A percentile compares a stretch with the other conserved stretches of the same genome.
Evolutionary conservation across 1,140 invertebrate species (phyloP).

Genomic region (Tetramorium simillimum): DNA sequence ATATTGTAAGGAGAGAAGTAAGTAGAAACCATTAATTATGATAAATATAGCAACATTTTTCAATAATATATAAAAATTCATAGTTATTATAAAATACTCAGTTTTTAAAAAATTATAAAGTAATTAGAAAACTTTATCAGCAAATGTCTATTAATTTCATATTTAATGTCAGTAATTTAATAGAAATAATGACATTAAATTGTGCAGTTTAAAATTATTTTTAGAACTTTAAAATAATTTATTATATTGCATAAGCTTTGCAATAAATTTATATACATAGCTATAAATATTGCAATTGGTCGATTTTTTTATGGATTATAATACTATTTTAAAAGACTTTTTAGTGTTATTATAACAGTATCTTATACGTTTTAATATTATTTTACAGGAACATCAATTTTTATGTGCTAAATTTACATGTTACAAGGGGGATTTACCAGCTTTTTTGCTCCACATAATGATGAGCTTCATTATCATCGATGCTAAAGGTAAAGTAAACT

Average conservation of each 20-base stretch:
- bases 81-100: not conserved
- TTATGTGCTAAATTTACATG: not conserved
- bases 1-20: not conserved
- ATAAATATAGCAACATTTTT: not conserved
- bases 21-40: not conserved
- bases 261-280: not conserved
- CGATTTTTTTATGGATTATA: not conserved
- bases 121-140: not conserved
- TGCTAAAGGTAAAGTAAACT: slow-evolving; percentile 35
- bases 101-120: not conserved
- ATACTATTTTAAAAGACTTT: not conserved
- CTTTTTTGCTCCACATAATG: slow-evolving; percentile 24
- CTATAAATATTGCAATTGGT: not conserved
- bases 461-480: slow-evolving; percentile 40
- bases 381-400: not conserved
- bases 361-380: not conserved
- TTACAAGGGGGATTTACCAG: slow-evolving; percentile 6
- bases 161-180: not conserved
- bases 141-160: not conserved
- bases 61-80: not conserved
- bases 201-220: not conserved
- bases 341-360: not conserved
- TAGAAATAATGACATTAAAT: not conserved
- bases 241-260: not conserved
- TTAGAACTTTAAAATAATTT: not conserved